Conservation (phyloP, 2,113 vertebrate species). For the Isurus oxyrinchus region DNA sequence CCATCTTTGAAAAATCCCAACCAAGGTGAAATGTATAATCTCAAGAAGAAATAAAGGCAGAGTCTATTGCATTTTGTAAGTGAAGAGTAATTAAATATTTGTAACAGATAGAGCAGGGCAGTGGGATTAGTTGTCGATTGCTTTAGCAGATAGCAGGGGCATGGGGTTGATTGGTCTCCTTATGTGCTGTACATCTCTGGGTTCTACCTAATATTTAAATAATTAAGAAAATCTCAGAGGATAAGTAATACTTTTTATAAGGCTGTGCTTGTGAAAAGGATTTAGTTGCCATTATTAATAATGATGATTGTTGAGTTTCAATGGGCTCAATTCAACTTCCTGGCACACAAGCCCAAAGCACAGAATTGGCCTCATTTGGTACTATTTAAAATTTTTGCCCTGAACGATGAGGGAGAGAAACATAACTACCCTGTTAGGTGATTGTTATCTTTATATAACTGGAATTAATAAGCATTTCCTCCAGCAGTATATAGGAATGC, state of each 20-base stretch:
- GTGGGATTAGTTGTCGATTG: neutral
- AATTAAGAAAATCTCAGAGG: too few relatives aligned
- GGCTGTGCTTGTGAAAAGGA: too few relatives aligned
- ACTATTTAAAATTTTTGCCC: too few relatives aligned
- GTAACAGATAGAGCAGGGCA: neutral
- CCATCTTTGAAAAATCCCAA: too few relatives aligned
- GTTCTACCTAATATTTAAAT: neutral
- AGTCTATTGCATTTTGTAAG: neutral
- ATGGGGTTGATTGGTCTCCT: neutral
- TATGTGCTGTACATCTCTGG: neutral
- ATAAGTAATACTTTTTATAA: too few relatives aligned
- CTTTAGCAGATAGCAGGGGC: neutral
- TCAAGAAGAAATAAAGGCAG: too few relatives aligned
- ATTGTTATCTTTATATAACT: neutral
- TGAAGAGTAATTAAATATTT: neutral
- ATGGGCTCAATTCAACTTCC: too few relatives aligned
- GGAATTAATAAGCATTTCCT: neutral
- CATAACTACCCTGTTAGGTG: neutral
- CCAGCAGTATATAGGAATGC: neutral
- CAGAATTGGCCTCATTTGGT: too few relatives aligned
- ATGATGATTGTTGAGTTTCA: too few relatives aligned
- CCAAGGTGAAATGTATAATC: too few relatives aligned
- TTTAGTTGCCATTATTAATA: too few relatives aligned
- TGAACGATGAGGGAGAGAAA: neutral
- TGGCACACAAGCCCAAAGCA: too few relatives aligned